Evolutionary conservation across 2,888 invertebrate genomes (phyloP).

Genomic region (Limulus polyphemus): DNA sequence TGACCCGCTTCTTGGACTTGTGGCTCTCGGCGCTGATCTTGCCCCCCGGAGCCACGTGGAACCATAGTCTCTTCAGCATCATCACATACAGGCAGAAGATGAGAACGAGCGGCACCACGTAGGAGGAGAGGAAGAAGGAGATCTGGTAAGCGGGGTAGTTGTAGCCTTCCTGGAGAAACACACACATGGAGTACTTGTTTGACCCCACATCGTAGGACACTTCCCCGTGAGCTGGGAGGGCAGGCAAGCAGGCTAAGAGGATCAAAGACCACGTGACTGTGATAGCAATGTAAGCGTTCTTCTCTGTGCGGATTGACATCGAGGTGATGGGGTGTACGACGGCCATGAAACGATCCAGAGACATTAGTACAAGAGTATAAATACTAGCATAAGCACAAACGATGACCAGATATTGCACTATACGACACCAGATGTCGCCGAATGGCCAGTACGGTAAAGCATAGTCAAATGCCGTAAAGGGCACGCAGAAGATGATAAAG

Average conservation of each 20-base stretch:
- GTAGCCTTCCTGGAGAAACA: conserved; percentile 45
- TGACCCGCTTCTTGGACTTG: conserved; percentile 73
- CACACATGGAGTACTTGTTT: conserved; percentile 52
- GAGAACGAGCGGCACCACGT: conserved; percentile 70
- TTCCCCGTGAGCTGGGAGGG: conserved; percentile 62
- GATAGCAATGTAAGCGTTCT: conserved; percentile 65
- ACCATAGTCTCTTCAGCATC: conserved; percentile 78
- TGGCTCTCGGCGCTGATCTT: conserved; percentile 65
- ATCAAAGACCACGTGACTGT: conserved; percentile 68
- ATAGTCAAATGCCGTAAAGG: conserved; percentile 83
- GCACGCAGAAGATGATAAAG: conserved; percentile 86
- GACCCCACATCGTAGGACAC: conserved; percentile 47
- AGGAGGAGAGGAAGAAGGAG: conserved; percentile 74
- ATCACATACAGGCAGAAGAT: conserved; percentile 77
- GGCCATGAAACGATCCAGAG: conserved; percentile 74
- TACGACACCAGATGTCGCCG: conserved; percentile 52
- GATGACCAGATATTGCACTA: conserved; percentile 78
- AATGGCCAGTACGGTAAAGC: conserved; percentile 80
- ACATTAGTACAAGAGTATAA: conserved; percentile 87
- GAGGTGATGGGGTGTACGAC: conserved; percentile 85
- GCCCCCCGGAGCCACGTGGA: conserved; percentile 59
- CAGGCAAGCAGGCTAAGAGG: conserved; percentile 60
- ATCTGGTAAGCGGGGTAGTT: conserved; percentile 50
- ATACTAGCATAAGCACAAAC: conserved; percentile 88
- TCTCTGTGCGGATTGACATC: conserved; percentile 67